Conservation (phyloP, 2,888 invertebrate genomes). For the Nowickia ferox region DNA sequence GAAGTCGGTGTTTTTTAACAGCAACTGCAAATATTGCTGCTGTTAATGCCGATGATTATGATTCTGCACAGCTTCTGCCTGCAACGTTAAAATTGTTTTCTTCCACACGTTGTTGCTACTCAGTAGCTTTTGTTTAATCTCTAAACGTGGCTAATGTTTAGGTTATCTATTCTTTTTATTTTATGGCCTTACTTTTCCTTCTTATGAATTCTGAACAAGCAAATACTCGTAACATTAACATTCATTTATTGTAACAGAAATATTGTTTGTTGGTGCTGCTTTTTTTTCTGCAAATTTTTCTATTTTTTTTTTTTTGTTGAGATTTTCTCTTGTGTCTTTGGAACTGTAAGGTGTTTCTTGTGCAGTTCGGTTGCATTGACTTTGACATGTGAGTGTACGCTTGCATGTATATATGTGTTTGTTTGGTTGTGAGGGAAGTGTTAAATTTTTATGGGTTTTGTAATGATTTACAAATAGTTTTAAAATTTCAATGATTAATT, state of each 20-base stretch:
- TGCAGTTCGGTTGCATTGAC: conserved; percentile 24
- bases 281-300: conserved; percentile 28
- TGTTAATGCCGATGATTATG: conserved; percentile 18
- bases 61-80: conserved; percentile 46
- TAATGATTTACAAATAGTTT: conserved; percentile 70
- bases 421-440: conserved; percentile 48
- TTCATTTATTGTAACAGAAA: conserved; percentile 45
- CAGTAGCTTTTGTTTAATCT: conserved; percentile 66
- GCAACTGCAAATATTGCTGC: conserved; percentile 9
- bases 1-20: conserved; percentile 29
- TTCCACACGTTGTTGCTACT: conserved; percentile 31
- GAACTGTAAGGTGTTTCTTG: conserved; percentile 61
- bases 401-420: not conserved
- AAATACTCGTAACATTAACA: conserved; percentile 47
- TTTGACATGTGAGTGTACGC: conserved; percentile 44
- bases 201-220: conserved; percentile 7
- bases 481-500: conserved; percentile 70
- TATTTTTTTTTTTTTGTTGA: conserved; percentile 13
- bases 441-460: conserved; percentile 67
- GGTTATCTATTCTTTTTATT: conserved; percentile 59
- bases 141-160: conserved; percentile 66
- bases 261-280: not conserved
- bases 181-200: conserved; percentile 51
- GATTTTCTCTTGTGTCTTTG: conserved; percentile 49
- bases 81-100: conserved; percentile 25